Base-by-base conservation (phyloP, 1,140 invertebrate genomes). In the Archivesica marissinica region DNA sequence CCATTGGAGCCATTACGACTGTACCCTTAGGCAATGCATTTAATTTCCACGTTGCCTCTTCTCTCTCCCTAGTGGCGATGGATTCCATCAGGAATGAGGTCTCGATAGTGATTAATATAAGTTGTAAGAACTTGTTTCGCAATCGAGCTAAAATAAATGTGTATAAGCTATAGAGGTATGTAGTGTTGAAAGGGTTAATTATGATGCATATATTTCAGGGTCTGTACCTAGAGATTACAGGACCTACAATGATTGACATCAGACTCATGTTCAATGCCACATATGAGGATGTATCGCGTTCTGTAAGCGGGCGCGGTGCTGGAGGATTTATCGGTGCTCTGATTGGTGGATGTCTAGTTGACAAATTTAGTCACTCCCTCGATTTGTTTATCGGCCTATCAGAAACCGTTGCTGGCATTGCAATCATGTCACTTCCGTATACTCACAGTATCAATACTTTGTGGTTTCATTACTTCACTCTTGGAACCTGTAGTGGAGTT, bases 241-340 rank as follows among this genome's bases (percentile, higher is more conserved):
- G 76, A 28, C 56, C 76, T 13, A 79, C 76, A 25, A 64, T 79
- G 59, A 79, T 79, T 25, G 76, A 79, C 56, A 64, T 79, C n/a
- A 79, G 66, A 41, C 20, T 79, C 9, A 30, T 79, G 11, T 79
- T 79, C 59, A 79, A 35, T 7, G 56, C 76, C 2, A 44, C 56
- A 6, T 66, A 66, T 50, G 76, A 79, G 33, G 56, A 79, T 1
- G 61, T 79, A 7, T 79, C 76, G 3, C n/a, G 76, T 13, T 79
- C 76, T 9, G 76, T 79, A 0, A 66, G 41, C 35, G 76, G 56
- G 41, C 76, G 76, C 28, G 76, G 76, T 39, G 61, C 61, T 38
- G 56, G 76, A 35, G 56, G 56, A 28, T 66, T 79, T 15, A 11
- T 39, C 25, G 76, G 76, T 28, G 76, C 56, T 66, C 4, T 79